Percentiles rank a stretch among this genome's conserved stretches.
Evolutionary conservation across 2,888 invertebrate species (phyloP).

Genomic region (Clivina fossor): DNA sequence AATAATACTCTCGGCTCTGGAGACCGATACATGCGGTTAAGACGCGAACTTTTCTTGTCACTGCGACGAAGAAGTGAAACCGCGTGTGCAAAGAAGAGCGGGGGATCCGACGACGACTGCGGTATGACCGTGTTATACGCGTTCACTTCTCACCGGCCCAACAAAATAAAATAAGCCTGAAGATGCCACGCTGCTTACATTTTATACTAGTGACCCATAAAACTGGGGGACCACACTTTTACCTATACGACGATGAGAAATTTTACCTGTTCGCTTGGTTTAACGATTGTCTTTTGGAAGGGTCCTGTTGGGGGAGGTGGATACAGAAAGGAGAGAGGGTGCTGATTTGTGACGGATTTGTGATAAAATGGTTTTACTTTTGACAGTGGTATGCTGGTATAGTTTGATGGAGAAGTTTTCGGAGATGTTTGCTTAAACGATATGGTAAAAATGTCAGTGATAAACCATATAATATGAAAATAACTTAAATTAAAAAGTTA

Average conservation of each 20-base stretch:
- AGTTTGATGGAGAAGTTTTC: no score
- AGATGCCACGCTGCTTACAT: conserved; percentile 45
- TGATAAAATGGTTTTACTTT: conserved; percentile 30
- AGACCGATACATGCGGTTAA: no score
- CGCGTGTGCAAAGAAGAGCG: conserved; percentile 38
- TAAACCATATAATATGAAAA: no score
- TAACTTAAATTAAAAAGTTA: background rate
- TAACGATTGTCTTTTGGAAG: no score
- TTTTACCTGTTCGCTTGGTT: conserved; percentile 29
- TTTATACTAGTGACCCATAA: conserved; percentile 51
- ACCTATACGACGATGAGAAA: conserved; percentile 26
- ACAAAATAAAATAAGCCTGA: conserved; percentile 49
- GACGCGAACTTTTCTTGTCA: conserved; percentile 6
- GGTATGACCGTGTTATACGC: conserved; percentile 49
- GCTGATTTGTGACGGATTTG: conserved; percentile 4
- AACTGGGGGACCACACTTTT: conserved; percentile 33
- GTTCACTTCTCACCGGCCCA: no score
- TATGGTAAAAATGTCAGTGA: no score
- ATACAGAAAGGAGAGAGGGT: background rate
- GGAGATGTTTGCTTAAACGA: no score
- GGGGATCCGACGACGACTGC: conserved; percentile 44
- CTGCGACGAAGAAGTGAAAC: conserved; percentile 43
- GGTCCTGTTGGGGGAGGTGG: no score
- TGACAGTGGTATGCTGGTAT: conserved; percentile 3
- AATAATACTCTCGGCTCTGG: no score